phyloP scores from a whole-genome alignment of 2,888 invertebrate species.

The Atethmia centrago region DNA sequence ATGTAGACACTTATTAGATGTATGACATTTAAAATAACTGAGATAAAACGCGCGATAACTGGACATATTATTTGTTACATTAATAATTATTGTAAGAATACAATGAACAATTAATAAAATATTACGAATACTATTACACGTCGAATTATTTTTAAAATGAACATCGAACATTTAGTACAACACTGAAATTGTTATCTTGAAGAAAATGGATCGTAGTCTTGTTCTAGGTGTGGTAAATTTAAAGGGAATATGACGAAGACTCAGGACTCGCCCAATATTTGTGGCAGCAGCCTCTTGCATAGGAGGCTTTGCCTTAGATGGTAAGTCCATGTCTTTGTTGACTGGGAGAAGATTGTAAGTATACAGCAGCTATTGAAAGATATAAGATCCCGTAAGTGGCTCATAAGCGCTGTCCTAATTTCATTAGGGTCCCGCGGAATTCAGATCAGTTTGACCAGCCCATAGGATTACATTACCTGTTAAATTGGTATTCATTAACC shows the following conservation, averaged over 20 bases:
- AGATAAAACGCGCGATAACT: slow-evolving; percentile 20
- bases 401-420: neutral
- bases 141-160: slow-evolving; percentile 56
- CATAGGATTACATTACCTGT: slow-evolving; percentile 1
- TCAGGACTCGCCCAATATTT: neutral
- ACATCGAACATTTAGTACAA: slow-evolving; percentile 70
- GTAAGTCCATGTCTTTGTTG: neutral
- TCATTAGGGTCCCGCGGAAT: neutral
- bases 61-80: slow-evolving; percentile 37
- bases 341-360: neutral
- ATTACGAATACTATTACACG: slow-evolving; percentile 39
- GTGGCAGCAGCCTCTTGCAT: neutral
- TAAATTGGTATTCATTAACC: slow-evolving; percentile 8
- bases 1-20: slow-evolving; percentile 29
- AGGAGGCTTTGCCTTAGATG: neutral
- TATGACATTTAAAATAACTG: slow-evolving; percentile 40
- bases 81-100: slow-evolving; percentile 42
- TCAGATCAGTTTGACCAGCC: slow-evolving; percentile 21
- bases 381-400: neutral
- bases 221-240: slow-evolving; percentile 11
- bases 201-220: slow-evolving; percentile 59
- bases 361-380: neutral
- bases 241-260: slow-evolving; percentile 1
- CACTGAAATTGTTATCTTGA: slow-evolving; percentile 43
- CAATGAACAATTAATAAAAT: slow-evolving; percentile 24